Base-by-base conservation (phyloP, 2,113 vertebrate genomes). In the Phalacrocorax carbo region DNA sequence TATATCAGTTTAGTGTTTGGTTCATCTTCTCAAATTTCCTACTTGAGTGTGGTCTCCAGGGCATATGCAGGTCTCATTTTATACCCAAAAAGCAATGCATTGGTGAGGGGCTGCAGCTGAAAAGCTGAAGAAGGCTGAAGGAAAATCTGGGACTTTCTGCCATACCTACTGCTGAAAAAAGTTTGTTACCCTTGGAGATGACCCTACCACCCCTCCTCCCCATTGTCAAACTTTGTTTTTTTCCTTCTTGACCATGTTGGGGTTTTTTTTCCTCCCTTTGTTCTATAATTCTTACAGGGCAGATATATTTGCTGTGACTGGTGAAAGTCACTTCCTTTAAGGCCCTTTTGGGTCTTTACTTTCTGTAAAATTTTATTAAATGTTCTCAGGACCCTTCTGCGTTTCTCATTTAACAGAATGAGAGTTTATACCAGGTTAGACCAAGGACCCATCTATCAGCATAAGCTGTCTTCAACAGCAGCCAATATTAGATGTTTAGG, bases 251-350 rank as follows among this genome's bases (percentile, higher is more conserved):
- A 61, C 2, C 13, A 34, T 77, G 5, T 8, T 25, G 72, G 23
- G 2, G 11, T 66, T 52, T 27, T 5, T 0, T n/a, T 65, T 16
- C 0, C 4, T 3, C 4, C 2, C 14, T 61, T 57, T 66, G 4
- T 38, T 68, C 57, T 64, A 0, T 51, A 80, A 42, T 65, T 55
- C n/a, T 72, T 69, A 7, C 46, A 54, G 19, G 15, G 5, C 11
- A 88, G 7, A 26, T 44, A 16, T 4, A 32, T 51, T 30, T 73
- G 7, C 32, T n/a, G 11, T 69, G 15, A 69, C 34, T 27, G 36
- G 9, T 38, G 18, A 72, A 76, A 91, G 12, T 80, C 2, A 91
- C 4, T 58, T 71, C 3, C 5, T 42, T 22, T 26, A 83, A 80
- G 32, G 44, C 1, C 4, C 7, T 77, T 66, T 30, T 44, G 13